A percentile compares a stretch with the other conserved stretches of the same genome.
These are phyloP conservation scores for Rhynchophorus ferrugineus DNA, from an alignment of 1,140 invertebrate species.

Conservation along the genomic window DNA sequence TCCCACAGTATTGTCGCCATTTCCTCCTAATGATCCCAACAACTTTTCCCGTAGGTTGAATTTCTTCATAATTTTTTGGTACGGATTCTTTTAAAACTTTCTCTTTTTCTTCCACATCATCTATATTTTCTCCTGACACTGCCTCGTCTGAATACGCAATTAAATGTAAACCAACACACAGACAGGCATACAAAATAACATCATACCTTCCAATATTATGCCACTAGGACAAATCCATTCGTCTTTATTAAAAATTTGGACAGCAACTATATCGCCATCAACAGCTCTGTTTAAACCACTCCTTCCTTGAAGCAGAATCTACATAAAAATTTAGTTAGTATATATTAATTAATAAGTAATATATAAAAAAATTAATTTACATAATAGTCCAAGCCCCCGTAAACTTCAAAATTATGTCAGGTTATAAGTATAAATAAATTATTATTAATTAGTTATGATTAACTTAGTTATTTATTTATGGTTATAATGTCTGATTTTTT, in stretches of 20 bases:
- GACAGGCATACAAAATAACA: no score
- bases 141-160: constrained; percentile 55
- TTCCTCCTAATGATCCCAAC: constrained; percentile 94
- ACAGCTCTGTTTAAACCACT: constrained; percentile 88
- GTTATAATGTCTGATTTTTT: no score
- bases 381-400: no score
- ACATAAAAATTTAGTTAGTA: constrained; percentile 19
- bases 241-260: constrained; percentile 82
- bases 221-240: constrained; percentile 85
- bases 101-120: constrained; percentile 55
- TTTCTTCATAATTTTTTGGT: constrained; percentile 42
- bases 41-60: constrained; percentile 75
- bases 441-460: no score
- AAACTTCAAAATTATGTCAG: no score
- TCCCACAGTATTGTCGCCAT: constrained; percentile 96
- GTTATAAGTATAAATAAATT: no score
- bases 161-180: no score
- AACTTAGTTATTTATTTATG: no score
- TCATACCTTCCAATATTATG: constrained; percentile 66
- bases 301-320: constrained; percentile 87
- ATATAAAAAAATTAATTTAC: neutral
- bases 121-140: constrained; percentile 52
- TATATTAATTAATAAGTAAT: neutral
- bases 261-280: constrained; percentile 89
- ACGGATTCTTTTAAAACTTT: constrained; percentile 35